Conservation (phyloP, 2,113 vertebrate genomes). For the Bujurquina vittata region DNA sequence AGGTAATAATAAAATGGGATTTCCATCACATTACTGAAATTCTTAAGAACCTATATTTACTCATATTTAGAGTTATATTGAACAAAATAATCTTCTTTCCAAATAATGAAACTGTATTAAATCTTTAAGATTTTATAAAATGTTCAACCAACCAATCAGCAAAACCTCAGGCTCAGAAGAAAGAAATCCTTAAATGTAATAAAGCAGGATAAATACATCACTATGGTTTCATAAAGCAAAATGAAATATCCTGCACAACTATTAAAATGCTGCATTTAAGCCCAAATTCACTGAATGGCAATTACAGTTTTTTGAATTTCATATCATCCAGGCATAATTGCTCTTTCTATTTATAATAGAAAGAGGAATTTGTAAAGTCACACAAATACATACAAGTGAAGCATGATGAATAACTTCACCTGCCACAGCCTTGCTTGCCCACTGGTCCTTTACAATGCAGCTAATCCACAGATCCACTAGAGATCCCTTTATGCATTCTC, state of each 20-base stretch:
- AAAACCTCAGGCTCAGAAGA: neutral
- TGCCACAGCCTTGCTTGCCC: constrained; percentile 38
- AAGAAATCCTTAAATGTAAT: neutral
- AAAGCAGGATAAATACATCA: neutral
- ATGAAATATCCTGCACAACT: neutral
- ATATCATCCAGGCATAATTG: neutral
- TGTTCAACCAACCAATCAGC: neutral
- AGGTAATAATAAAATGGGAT: too few relatives aligned
- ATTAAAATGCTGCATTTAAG: neutral
- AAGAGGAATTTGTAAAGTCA: neutral
- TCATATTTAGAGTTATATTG: neutral
- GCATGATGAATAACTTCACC: constrained; percentile 29
- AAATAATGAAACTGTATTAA: neutral
- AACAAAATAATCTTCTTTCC: neutral
- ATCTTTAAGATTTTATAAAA: too few relatives aligned
- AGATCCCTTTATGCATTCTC: constrained; percentile 74
- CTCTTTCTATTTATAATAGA: neutral
- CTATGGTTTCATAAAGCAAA: neutral
- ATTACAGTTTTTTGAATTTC: neutral
- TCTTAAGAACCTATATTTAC: neutral
- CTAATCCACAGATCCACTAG: constrained; percentile 64
- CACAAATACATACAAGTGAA: constrained; percentile 22
- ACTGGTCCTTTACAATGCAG: constrained; percentile 20
- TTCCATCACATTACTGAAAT: too few relatives aligned
- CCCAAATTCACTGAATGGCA: neutral